Percentiles rank a stretch among this genome's conserved stretches.
phyloP scores from a whole-genome alignment of 1,140 invertebrate species.

The Physella acuta region DNA sequence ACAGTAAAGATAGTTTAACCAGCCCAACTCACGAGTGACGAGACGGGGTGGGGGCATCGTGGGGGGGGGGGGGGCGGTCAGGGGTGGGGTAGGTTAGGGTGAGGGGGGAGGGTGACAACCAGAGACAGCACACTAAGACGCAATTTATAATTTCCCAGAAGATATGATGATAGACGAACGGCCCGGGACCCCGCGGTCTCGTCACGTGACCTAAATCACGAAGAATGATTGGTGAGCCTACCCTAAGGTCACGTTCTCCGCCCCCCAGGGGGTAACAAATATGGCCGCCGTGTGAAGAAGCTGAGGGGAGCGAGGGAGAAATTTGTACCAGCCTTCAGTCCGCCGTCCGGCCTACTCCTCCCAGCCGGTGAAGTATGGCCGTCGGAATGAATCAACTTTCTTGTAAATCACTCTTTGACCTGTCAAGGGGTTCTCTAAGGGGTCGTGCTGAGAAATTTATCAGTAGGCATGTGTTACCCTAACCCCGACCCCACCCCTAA shows the following conservation, averaged over 20 bases:
- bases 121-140: constrained; percentile 14
- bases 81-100: no score
- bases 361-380: constrained; percentile 28
- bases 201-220: constrained; percentile 25
- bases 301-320: not conserved
- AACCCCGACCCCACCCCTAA: not conserved
- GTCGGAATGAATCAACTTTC: constrained; percentile 36
- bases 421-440: constrained; percentile 19
- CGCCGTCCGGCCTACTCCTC: constrained; percentile 17
- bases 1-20: no score
- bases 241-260: constrained; percentile 11
- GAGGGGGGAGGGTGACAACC: no score
- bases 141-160: constrained; percentile 24
- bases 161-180: constrained; percentile 18
- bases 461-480: constrained; percentile 24
- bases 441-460: constrained; percentile 30
- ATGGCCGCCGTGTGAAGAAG: not conserved
- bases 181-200: constrained; percentile 4
- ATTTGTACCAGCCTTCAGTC: constrained; percentile 6
- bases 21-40: no score
- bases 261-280: not conserved
- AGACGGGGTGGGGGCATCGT: no score
- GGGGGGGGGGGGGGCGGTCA: no score
- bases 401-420: constrained; percentile 30
- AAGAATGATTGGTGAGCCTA: constrained; percentile 22